These are phyloP conservation scores for Eutrigla gurnardus DNA, from an alignment of 2,797 vertebrate species.

Conservation along the genomic window DNA sequence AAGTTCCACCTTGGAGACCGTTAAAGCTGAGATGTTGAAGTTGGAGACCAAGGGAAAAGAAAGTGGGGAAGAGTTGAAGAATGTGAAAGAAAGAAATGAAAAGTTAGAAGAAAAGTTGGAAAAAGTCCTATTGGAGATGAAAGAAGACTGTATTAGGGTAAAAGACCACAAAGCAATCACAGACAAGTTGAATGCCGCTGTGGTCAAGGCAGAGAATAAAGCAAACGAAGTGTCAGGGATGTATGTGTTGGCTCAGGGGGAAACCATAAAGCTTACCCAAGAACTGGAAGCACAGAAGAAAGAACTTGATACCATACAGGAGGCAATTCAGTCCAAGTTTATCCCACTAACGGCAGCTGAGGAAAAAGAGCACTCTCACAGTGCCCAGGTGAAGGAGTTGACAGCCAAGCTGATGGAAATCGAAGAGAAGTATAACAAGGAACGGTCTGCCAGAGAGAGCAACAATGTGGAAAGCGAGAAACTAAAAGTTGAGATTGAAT, in stretches of 20 bases:
- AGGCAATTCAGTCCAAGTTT: constrained; percentile 92
- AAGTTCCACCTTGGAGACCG: constrained; percentile 82
- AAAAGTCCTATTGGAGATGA: constrained; percentile 78
- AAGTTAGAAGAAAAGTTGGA: constrained; percentile 84
- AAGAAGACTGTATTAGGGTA: constrained; percentile 80
- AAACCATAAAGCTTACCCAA: constrained; percentile 82
- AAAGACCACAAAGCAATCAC: constrained; percentile 83
- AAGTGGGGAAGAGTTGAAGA: constrained; percentile 81
- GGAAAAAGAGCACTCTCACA: constrained; percentile 87
- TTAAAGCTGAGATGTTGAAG: constrained; percentile 83
- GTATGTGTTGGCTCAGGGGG: constrained; percentile 82
- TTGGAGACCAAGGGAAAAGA: constrained; percentile 81
- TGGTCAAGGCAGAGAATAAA: constrained; percentile 78
- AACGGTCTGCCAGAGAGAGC: constrained; percentile 76
- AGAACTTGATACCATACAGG: constrained; percentile 94
- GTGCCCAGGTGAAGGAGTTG: constrained; percentile 81
- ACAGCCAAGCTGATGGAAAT: constrained; percentile 80
- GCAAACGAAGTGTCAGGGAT: constrained; percentile 63
- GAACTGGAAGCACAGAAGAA: constrained; percentile 92
- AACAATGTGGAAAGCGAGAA: constrained; percentile 82
- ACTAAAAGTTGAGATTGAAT: constrained; percentile 78
- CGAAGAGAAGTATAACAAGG: constrained; percentile 73
- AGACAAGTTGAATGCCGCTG: constrained; percentile 64
- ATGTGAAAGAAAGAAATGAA: constrained; percentile 86
- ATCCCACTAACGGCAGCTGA: constrained; percentile 85